Evolutionary conservation across 2,888 invertebrate genomes (phyloP).

Genomic region (Pyrochroa serraticornis): DNA sequence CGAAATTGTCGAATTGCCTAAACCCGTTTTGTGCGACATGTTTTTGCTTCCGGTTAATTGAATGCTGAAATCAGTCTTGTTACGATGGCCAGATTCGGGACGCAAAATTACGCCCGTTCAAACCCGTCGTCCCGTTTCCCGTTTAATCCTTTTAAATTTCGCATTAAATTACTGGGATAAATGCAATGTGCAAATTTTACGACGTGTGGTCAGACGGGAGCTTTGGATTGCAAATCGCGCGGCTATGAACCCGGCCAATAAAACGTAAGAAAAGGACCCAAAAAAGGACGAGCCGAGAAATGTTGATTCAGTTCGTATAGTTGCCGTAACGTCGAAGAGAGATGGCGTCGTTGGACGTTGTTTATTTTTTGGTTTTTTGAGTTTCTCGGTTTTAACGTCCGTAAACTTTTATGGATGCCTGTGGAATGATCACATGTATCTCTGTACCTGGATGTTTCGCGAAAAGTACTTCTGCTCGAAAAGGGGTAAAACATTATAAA

Average conservation of each 20-base stretch:
- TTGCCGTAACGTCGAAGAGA: not conserved
- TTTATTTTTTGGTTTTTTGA: constrained; percentile 11
- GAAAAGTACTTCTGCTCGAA: constrained; percentile 5
- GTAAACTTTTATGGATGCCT: constrained; percentile 20
- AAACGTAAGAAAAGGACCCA: constrained; percentile 27
- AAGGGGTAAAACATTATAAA: constrained; percentile 4
- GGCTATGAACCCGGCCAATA: constrained; percentile 33
- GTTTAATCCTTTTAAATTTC: constrained; percentile 29
- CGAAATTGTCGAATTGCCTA: too few species aligned
- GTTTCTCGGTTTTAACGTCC: constrained; percentile 22
- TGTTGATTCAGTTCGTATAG: constrained; percentile 6
- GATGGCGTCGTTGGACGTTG: constrained; percentile 11
- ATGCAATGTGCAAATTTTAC: constrained; percentile 40
- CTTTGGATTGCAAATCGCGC: constrained; percentile 39
- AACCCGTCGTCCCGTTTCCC: constrained; percentile 16
- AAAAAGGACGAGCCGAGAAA: constrained; percentile 13
- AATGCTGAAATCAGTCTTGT: too few species aligned
- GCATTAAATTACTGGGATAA: constrained; percentile 35
- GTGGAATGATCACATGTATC: constrained; percentile 18
- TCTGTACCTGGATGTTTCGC: constrained; percentile 1
- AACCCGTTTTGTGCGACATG: too few species aligned
- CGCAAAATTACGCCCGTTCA: too few species aligned
- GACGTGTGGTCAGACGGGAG: constrained; percentile 33
- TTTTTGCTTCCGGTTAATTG: too few species aligned
- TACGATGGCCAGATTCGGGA: too few species aligned